Evolutionary conservation across 2,113 vertebrate species (phyloP).

Genomic region (Corythoichthys haematopterus): DNA sequence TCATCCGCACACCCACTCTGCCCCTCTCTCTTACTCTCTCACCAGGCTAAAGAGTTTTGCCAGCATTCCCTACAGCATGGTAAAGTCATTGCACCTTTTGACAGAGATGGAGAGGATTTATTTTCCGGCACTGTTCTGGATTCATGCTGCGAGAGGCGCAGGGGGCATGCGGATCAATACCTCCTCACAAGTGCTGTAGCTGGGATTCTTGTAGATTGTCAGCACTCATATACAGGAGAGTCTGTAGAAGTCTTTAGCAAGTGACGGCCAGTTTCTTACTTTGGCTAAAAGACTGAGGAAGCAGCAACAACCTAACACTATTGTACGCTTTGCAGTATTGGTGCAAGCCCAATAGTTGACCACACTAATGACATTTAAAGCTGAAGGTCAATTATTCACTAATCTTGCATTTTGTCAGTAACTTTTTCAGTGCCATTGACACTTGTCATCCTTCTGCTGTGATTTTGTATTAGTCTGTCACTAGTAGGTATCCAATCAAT

Average conservation of each 20-base stretch:
- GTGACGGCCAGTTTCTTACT: neutral
- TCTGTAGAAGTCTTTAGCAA: neutral
- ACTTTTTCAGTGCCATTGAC: no score
- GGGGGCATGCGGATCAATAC: constrained; percentile 51
- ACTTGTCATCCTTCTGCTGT: no score
- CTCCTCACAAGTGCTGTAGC: constrained; percentile 27
- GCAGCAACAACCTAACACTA: neutral
- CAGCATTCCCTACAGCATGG: constrained; percentile 42
- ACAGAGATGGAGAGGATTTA: constrained; percentile 63
- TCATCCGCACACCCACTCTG: constrained; percentile 8
- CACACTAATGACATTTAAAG: no score
- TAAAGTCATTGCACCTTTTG: constrained; percentile 60
- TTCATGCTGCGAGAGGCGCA: constrained; percentile 34
- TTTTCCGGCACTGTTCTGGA: constrained; percentile 52
- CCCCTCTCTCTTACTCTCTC: constrained; percentile 29
- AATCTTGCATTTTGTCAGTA: no score
- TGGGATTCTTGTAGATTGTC: constrained; percentile 23
- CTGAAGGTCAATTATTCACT: no score
- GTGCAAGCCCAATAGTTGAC: no score
- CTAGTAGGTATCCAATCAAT: no score
- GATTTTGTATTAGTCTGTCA: no score
- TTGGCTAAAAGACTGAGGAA: neutral
- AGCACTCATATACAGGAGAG: constrained; percentile 24
- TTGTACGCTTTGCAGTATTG: no score
- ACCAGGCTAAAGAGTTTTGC: constrained; percentile 52